Evolutionary conservation across 1,140 invertebrate species (phyloP), one percentile per base, ranked within the genome.

Genomic region (Leptestheria dahalacensis): DNA sequence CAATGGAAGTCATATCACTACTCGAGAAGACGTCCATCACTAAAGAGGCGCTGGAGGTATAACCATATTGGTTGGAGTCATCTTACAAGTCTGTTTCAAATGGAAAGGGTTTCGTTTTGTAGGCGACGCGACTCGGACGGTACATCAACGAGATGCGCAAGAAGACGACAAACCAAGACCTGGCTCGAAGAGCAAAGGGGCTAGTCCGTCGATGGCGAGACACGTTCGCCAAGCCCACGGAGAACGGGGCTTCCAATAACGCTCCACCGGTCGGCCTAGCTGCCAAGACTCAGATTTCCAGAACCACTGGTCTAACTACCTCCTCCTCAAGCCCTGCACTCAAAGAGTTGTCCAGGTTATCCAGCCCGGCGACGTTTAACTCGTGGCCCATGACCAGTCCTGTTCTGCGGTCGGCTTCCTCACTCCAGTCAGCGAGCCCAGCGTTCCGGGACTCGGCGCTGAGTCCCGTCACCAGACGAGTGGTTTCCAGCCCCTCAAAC

Each of bases 1-100:
- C 94, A 75, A 78, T 89, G 75, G 88, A 92, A 75, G 84, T 94
- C 75, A 88, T 96, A 77, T 81, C 85, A 72, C 79, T 85, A 70
- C 78, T 95, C 82, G 92, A 96, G 77, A 86, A 83, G 75, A 85
- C 87, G 72, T 80, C 85, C 73, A 88, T 96, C 76, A 93, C 91
- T 74, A 91, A 90, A 81, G 91, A 95, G 74, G 81, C 88, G 75
- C 76, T 95, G 76, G 91, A 94, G 84, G 90, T 91, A 77, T 75
- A 23, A 62, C 9, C 20, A 56, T 28, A 25, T 46, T 21, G 21
- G 50, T 21, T 53, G 52, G 33, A 24, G 24, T 46, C 21, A 58
- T 47, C n/a, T 41, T 41, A 41, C 33, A 26, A 4, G 20, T 57
- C 48, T 56, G 55, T 51, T 53, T 46, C 52, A 48, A 59, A 50